These are phyloP conservation scores for Nicator chloris DNA, from an alignment of 2,113 vertebrate species.

Conservation along the genomic window DNA sequence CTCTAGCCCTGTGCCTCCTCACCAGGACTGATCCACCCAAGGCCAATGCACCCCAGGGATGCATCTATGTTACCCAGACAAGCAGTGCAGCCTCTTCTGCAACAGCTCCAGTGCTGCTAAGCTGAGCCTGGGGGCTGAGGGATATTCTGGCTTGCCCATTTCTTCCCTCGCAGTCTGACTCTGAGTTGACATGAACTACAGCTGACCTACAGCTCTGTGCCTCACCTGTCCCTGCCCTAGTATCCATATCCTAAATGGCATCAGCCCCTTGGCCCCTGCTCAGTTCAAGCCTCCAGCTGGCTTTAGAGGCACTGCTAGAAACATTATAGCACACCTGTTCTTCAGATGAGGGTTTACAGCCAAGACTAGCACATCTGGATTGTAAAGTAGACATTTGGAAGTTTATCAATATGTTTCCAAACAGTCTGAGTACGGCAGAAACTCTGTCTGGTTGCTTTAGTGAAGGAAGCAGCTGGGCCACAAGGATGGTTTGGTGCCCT, in stretches of 20 bases:
- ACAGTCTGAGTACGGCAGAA: constrained; percentile 57
- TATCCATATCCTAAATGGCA: constrained; percentile 48
- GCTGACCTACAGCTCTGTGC: constrained; percentile 15
- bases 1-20: background rate
- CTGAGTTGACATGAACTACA: background rate
- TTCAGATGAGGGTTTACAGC: constrained; percentile 68
- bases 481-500: constrained; percentile 21
- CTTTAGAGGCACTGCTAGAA: constrained; percentile 67
- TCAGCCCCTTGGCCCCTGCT: constrained; percentile 47
- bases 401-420: constrained; percentile 65
- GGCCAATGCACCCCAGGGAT: background rate
- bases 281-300: constrained; percentile 61
- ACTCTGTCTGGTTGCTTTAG: constrained; percentile 56
- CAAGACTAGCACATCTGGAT: constrained; percentile 75
- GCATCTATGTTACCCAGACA: background rate
- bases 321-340: constrained; percentile 77
- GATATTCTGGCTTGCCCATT: background rate
- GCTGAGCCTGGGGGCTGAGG: background rate
- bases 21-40: background rate
- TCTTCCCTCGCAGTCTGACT: background rate
- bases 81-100: background rate
- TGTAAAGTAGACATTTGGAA: constrained; percentile 70
- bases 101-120: background rate
- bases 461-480: constrained; percentile 64
- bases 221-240: constrained; percentile 15